Conservation (phyloP, 1,140 invertebrate species). For the Macrostomum lignano region DNA sequence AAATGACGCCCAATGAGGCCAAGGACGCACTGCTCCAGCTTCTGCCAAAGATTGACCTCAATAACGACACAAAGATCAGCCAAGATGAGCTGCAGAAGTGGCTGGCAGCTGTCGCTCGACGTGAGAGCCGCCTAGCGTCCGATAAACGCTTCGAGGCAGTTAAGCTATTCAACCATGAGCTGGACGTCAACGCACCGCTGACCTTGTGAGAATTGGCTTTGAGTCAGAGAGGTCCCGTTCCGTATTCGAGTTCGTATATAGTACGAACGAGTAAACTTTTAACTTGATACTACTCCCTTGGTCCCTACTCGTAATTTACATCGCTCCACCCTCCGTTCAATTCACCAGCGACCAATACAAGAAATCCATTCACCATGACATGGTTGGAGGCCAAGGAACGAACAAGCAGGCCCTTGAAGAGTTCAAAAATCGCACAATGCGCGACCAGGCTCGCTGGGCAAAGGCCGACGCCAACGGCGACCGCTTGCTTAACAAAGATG, state of each 20-base stretch:
- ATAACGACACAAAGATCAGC: conserved; percentile 54
- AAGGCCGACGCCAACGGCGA: conserved; percentile 19
- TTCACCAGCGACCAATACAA: conserved; percentile 48
- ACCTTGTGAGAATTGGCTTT: background rate
- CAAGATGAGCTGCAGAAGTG: conserved; percentile 69
- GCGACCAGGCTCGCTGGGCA: conserved; percentile 19
- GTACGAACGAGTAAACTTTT: background rate
- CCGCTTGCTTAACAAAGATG: conserved; percentile 34
- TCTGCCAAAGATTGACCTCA: conserved; percentile 64
- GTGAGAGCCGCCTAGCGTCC: background rate
- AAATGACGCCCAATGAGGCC: conserved; percentile 73
- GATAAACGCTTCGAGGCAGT: background rate
- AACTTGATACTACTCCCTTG: conserved; percentile 23
- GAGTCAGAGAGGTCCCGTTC: background rate
- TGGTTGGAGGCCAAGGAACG: conserved; percentile 10
- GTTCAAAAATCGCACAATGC: conserved; percentile 17
- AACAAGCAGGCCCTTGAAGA: conserved; percentile 7
- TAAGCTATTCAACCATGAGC: background rate
- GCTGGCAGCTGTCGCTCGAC: conserved; percentile 28
- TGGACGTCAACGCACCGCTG: background rate
- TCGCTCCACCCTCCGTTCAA: no score
- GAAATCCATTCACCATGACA: conserved; percentile 40
- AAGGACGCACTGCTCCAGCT: conserved; percentile 58
- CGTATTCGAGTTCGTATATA: background rate
- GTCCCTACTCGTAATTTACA: conserved; percentile 34